Evolutionary conservation across 2,797 vertebrate species (phyloP), one percentile per base, ranked within the genome.

Genomic region (Melanotaenia trifasciata): DNA sequence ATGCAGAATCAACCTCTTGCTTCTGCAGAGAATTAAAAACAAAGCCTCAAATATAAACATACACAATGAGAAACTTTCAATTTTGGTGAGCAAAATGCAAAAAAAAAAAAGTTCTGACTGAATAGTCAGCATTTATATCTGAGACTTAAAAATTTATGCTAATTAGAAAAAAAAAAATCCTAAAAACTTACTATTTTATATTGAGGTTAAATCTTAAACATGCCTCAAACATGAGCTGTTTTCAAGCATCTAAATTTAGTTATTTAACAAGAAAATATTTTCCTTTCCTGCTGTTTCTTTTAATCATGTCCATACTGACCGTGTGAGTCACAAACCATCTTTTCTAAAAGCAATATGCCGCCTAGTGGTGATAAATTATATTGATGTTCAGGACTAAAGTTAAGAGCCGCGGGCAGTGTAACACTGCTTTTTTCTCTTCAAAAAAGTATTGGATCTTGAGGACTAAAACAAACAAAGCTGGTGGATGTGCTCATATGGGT

Each of bases 291-390:
- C n/a, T 10, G 20, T 50, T 50, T 22, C 1, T 10, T 50, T 50
- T 22, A 50, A 11, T 9, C 47, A 22, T n/a, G 22, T 47, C 28
- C 22, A 36, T 47, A 60, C 64, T n/a, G 54, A 67, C 58, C 33
- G 22, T 9, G 51, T 82, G 70, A 87, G 60, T 80, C 75, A 74
- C 74, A 66, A 43, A 40, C 16, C 32, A 3, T 60, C 36, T 68
- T 80, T 51, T 13, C 28, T 73, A 58, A 43, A 53, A 56, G 2
- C 28, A 64, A 60, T 14, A 0, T 7, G 74, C 64, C 79, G 58
- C 64, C 89, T 86, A 64, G 79, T 73, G 87, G 78, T 20, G 30
- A 62, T 12, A 32, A 12, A 26, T 24, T 10, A 22, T 14, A 24
- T 54, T 20, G 18, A 50, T 11, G 5, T 45, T 5, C 35, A 36